Base-by-base conservation (phyloP, 2,797 vertebrate genomes). In the Protosalanx chinensis region DNA sequence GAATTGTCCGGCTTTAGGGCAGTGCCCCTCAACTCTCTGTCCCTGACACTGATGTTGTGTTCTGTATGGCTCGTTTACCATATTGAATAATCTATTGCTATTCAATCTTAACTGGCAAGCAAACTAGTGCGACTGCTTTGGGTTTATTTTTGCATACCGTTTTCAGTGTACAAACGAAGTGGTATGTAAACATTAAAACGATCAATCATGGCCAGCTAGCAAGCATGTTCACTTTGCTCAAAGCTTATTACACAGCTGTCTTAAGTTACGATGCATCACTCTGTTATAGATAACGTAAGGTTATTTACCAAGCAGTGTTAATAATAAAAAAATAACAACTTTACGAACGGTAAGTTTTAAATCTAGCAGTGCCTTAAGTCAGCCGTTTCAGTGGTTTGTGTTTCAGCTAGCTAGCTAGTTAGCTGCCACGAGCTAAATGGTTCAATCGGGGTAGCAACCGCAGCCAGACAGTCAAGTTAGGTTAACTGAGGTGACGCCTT, bases 401-500 rank as follows among this genome's bases (percentile, higher is more conserved):
- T 53, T 12, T 58, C 51, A 20, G 67, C 57, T 23, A 49, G 3
- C 5, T 1, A 78, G 86, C 81, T 83, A 78, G 86, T 80, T 83
- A 83, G 82, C 27, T 6, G 41, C 41, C 41, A 46, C 41, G 41
- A 46, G 41, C 41, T 46, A 46, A 46, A 46, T 46, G 41, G 41
- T 46, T 46, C 41, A 46, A 46, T 46, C 82, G 73, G 83, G 85
- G 59, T 61, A 61, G 59, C 59, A 61, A 13, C 41, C 12, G 23
- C 59, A 82, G 83, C 63, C 84, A 35, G 86, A 80, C 81, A 80
- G 83, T 72, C 82, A 76, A 81, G 0, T 2, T 16, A 85, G 88
- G 87, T 90, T 87, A 89, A 83, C 83, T 84, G 85, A 89, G 89
- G 89, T 90, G 85, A 89, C 73, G 64, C 83, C 75, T 79, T 71